Percentiles rank a stretch among this genome's conserved stretches.
Evolutionary conservation across 2,797 vertebrate genomes (phyloP).

Genomic region (Huso huso): DNA sequence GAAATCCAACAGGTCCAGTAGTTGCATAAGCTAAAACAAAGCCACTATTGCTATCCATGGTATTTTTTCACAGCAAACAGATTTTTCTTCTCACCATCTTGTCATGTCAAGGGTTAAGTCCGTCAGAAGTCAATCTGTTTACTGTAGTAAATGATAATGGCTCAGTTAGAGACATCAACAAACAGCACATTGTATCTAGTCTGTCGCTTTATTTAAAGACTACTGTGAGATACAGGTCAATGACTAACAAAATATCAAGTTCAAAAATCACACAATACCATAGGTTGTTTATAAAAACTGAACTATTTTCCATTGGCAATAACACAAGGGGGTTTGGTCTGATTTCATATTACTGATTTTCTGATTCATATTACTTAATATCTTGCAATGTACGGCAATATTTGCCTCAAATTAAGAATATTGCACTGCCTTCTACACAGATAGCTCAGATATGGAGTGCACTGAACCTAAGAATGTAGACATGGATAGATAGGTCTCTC

Average conservation of each 20-base stretch:
- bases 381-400: too few species aligned
- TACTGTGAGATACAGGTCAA: conserved; percentile 32
- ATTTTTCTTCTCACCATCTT: conserved; percentile 41
- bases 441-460: too few species aligned
- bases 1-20: conserved; percentile 52
- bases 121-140: conserved; percentile 43
- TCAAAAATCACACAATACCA: conserved; percentile 29
- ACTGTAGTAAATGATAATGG: conserved; percentile 42
- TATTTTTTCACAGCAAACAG: conserved; percentile 30
- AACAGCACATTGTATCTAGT: conserved; percentile 34
- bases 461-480: too few species aligned
- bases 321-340: too few species aligned
- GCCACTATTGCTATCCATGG: conserved; percentile 40
- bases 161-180: conserved; percentile 32
- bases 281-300: conserved; percentile 19
- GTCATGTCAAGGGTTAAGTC: conserved; percentile 42
- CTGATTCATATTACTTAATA: too few species aligned
- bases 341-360: too few species aligned
- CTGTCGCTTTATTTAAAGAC: conserved; percentile 25
- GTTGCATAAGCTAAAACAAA: conserved; percentile 51
- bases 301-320: background rate
- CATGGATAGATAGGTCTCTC: too few species aligned
- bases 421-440: too few species aligned
- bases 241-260: conserved; percentile 28
- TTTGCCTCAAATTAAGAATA: too few species aligned